These are phyloP conservation scores for Cephus sareptanus DNA, from an alignment of 2,888 invertebrate species.

Conservation along the genomic window DNA sequence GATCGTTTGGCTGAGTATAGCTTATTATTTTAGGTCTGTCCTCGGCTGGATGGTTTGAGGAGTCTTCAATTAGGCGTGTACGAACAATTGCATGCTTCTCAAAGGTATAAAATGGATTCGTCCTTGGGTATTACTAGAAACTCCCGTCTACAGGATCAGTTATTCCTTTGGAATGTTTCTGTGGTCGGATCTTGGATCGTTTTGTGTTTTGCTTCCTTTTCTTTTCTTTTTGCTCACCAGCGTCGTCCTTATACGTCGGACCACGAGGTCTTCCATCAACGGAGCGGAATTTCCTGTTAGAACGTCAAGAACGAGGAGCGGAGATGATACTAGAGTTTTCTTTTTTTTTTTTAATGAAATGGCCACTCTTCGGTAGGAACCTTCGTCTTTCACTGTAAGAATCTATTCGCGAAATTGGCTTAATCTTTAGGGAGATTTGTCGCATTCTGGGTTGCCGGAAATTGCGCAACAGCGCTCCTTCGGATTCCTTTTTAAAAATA, in stretches of 20 bases:
- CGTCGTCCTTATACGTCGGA: background rate
- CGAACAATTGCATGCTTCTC: background rate
- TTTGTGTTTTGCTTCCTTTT: background rate
- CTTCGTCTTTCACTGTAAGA: background rate
- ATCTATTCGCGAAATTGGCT: background rate
- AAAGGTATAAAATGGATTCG: background rate
- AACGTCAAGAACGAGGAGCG: background rate
- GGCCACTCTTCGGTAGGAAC: background rate
- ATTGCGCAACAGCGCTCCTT: background rate
- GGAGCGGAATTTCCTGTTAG: background rate
- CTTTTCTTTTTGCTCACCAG: background rate
- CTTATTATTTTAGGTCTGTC: background rate
- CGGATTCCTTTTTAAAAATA: constrained; percentile 1
- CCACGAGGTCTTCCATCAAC: background rate
- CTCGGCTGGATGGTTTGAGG: background rate
- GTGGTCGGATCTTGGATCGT: background rate
- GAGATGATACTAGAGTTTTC: background rate
- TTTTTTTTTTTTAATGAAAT: background rate
- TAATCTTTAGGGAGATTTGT: background rate
- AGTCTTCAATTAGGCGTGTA: background rate
- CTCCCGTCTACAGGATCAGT: background rate
- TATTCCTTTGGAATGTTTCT: background rate
- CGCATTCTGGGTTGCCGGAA: background rate
- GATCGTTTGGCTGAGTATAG: background rate
- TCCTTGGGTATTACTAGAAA: background rate